Evolutionary conservation across 1,140 invertebrate species (phyloP), one percentile per base, ranked within the genome.

Genomic region (Drosophila tani): DNA sequence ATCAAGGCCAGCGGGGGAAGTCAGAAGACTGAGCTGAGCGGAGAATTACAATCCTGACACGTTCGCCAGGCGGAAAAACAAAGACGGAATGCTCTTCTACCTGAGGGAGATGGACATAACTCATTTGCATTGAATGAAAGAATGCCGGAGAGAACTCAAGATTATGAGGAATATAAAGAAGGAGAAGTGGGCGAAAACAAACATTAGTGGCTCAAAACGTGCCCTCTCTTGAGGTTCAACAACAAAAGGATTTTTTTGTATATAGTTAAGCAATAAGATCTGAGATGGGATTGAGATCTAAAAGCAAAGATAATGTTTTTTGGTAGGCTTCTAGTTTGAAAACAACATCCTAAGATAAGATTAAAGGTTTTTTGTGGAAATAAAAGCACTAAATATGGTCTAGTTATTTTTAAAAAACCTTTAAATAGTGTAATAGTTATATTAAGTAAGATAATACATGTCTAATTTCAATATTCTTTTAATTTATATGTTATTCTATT

Each of bases 1-100:
- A 87, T 87, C 84, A 83, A 83, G 67, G 43, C 69, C 43, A 64
- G n/a, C 60, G 75, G 59, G 43, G 63, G 17, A 32, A 67, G 43
- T 24, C 5, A n/a, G 64, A 21, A 3, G 32, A 40, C 51, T 21
- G 27, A 29, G 32, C 35, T 40, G 51, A 50, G 32, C 38, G 50
- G 56, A 53, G 65, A 68, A 77, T 51, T 51, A 45, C 68, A 35
- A 47, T 73, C 67, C 79, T 74, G 79, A 51, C 75, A 79, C 75
- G 75, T 79, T 70, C 58, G 40, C 47, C 51, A 19, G 38, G 75
- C 55, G 38, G 45, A 66, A 66, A 76, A 73, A 71, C 68, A 73
- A 69, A 51, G 53, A 38, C n/a, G 29, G 29, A 70, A 73, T 73
- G 69, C 50, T 58, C 50, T 71, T 41, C 40, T 73, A 73, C 46